Evolutionary conservation across 2,888 invertebrate species (phyloP), one percentile per base, ranked within the genome.

Genomic region (Epistrophella euchroma): DNA sequence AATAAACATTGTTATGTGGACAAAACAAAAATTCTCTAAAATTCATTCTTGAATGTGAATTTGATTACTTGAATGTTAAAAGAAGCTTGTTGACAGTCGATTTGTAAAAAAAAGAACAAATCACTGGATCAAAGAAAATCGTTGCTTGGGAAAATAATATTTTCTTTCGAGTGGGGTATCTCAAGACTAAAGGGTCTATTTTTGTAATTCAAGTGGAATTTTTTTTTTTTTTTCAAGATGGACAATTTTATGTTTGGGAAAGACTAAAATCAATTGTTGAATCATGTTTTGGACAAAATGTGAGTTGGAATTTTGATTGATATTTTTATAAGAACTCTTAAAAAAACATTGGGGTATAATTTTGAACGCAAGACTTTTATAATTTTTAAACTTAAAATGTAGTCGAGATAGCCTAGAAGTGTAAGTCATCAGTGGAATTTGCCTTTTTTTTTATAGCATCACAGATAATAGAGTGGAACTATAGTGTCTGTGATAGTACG

Each of bases 1-100:
- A 60, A 60, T 40, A 40, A 40, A 40, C 17, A 35, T 56, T 17
- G 11, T 32, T 60, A 37, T 22, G 9, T 60, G 40, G 22, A 60
- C 17, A 32, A 32, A 60, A 37, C 4, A 22, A 22, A 40, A 40
- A 60, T 40, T 22, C 22, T 22, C 9, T 15, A 15, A 40, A 40
- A 60, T 22, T 22, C 22, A 60, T 40, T 22, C 5, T 60, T 40
- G 22, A 22, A 60, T 22, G 10, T 15, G 40, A 60, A 22, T 22
- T 22, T 40, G 10, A 56, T 56, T 56, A 13, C n/a, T 52, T 52
- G 25, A 15, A 25, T 25, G 13, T 11, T 22, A 22, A 50, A 25
- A 5, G 15, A 9, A 15, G 3, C 15, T 52, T 52, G 6, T 25
- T 22, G 13, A 2, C 2, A 22, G 13, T 22, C 2, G 13, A 50